phyloP scores from a whole-genome alignment of 1,140 invertebrate genomes.

The Phenacoccus solenopsis region DNA sequence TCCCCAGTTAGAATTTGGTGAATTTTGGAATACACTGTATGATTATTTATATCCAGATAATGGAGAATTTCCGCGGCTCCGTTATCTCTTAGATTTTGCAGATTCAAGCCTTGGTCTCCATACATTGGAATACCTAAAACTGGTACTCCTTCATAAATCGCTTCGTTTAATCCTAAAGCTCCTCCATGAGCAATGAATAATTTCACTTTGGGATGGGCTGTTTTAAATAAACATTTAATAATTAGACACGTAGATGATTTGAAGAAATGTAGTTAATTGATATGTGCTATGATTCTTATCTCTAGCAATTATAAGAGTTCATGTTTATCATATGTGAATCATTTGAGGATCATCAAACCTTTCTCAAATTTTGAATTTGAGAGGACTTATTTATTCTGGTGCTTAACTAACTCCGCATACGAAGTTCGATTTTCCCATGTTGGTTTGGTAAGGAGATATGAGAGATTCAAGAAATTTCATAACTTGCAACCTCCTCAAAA shows the following conservation, averaged over 20 bases:
- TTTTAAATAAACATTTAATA: neutral
- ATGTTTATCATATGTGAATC: too few relatives aligned
- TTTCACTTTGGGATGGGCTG: constrained; percentile 50
- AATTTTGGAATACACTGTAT: constrained; percentile 24
- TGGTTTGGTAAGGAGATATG: too few relatives aligned
- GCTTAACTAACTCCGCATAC: too few relatives aligned
- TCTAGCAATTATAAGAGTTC: too few relatives aligned
- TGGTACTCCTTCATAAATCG: constrained; percentile 52
- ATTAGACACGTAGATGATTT: neutral
- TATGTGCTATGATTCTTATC: too few relatives aligned
- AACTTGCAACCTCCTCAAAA: too few relatives aligned
- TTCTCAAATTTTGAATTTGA: too few relatives aligned
- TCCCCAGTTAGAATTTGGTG: neutral
- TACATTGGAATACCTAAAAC: constrained; percentile 54
- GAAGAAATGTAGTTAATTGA: too few relatives aligned
- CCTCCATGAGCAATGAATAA: constrained; percentile 58
- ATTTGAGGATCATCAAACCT: too few relatives aligned
- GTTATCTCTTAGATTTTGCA: constrained; percentile 20
- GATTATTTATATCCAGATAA: constrained; percentile 28
- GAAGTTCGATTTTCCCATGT: too few relatives aligned
- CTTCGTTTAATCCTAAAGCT: constrained; percentile 50
- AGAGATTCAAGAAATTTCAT: too few relatives aligned
- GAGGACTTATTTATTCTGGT: too few relatives aligned
- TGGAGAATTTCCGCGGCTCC: constrained; percentile 29
- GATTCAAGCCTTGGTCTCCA: constrained; percentile 43